Conservation (phyloP, 92 coral and sea anemone genomes). For the Palythoa caribaeorum region DNA sequence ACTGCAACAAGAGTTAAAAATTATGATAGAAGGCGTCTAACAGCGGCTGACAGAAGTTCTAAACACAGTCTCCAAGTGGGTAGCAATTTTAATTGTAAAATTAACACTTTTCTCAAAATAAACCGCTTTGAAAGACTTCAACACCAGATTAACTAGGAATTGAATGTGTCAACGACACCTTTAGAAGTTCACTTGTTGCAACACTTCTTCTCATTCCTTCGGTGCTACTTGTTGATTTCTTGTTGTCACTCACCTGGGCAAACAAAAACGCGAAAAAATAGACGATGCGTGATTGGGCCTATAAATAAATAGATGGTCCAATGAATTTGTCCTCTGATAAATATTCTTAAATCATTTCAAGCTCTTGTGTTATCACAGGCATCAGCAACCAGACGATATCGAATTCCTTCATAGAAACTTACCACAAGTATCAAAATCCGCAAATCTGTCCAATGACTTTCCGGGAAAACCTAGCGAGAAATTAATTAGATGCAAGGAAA, state of each 20-base stretch:
- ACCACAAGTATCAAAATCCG: slow-evolving; percentile 93
- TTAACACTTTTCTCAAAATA: too few species aligned
- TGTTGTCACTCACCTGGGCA: slow-evolving; percentile 77
- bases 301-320: too few species aligned
- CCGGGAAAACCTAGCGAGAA: slow-evolving; percentile 45
- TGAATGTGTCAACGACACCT: slow-evolving; percentile 55
- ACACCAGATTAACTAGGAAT: too few species aligned
- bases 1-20: not conserved
- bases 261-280: not conserved
- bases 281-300: too few species aligned
- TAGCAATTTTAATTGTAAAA: too few species aligned
- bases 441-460: slow-evolving; percentile 83
- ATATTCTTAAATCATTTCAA: too few species aligned
- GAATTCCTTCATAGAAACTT: slow-evolving; percentile 27
- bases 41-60: too few species aligned
- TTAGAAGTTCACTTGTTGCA: slow-evolving; percentile 78
- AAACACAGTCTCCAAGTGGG: too few species aligned
- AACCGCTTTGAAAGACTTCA: too few species aligned
- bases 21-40: not conserved
- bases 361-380: too few species aligned
- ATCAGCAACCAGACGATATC: too few species aligned
- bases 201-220: slow-evolving; percentile 89
- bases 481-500: not conserved
- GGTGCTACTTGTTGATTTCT: slow-evolving; percentile 87
- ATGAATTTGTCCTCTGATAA: not conserved